Evolutionary conservation across 2,797 vertebrate genomes (phyloP).

Genomic region (Gambusia yucatana): DNA sequence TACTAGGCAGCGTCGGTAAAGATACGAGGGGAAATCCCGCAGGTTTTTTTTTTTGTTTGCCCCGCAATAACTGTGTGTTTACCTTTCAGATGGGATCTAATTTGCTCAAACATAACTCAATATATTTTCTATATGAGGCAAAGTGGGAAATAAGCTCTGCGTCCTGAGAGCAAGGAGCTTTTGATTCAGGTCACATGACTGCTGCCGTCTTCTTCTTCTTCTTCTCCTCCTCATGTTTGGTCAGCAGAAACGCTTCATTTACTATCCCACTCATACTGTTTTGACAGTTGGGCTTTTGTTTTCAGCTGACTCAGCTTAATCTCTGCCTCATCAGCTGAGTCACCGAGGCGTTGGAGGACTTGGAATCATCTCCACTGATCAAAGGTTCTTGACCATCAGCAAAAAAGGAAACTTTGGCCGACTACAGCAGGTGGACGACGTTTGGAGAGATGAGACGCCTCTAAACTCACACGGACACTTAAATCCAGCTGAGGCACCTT

Average conservation of each 20-base stretch:
- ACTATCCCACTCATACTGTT: conserved; percentile 33
- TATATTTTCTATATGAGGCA: conserved; percentile 9
- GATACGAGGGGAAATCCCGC: not conserved
- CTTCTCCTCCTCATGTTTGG: conserved; percentile 18
- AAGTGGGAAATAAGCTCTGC: conserved; percentile 10
- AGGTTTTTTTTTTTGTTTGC: not conserved
- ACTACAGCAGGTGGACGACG: conserved; percentile 28
- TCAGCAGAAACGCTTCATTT: conserved; percentile 53
- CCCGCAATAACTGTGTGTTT: not conserved
- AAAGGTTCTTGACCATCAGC: conserved; percentile 64
- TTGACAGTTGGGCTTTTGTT: conserved; percentile 51
- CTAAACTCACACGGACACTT: conserved; percentile 48
- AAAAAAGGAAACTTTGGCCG: conserved; percentile 37
- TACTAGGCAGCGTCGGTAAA: conserved; percentile 22
- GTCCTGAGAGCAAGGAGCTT: conserved; percentile 15
- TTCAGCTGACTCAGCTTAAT: conserved; percentile 63
- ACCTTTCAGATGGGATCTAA: conserved; percentile 5
- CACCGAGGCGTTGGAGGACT: conserved; percentile 32
- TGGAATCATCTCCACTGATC: conserved; percentile 49
- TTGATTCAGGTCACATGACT: conserved; percentile 27
- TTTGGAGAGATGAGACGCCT: not conserved
- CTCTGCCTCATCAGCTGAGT: conserved; percentile 58
- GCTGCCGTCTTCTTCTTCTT: conserved; percentile 7
- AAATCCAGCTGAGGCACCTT: not conserved
- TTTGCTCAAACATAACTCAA: conserved; percentile 15